A percentile compares a stretch with the other conserved stretches of the same genome.
Conservation (phyloP, 1,140 invertebrate genomes). For the Asbolus verrucosus region DNA sequence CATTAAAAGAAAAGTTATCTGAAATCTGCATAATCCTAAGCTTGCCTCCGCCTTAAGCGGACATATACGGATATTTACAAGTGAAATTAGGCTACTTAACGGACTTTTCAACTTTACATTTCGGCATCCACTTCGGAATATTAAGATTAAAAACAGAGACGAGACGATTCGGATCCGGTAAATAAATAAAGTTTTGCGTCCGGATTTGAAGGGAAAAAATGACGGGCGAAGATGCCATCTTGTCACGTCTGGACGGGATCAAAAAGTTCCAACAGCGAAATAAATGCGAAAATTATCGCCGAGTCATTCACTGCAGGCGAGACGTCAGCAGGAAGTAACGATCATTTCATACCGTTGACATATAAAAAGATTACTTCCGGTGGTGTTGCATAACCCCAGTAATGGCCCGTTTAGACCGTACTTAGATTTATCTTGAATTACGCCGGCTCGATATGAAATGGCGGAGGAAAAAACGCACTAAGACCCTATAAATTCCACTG, state of each 20-base stretch:
- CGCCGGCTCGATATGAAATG: constrained; percentile 3
- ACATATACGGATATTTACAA: constrained; percentile 62
- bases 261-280: constrained; percentile 18
- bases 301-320: constrained; percentile 36
- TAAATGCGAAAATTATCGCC: constrained; percentile 39
- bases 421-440: constrained; percentile 39
- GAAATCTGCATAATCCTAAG: constrained; percentile 62
- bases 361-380: constrained; percentile 39
- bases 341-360: constrained; percentile 39
- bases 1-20: constrained; percentile 64
- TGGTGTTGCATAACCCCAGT: constrained; percentile 36
- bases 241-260: neutral
- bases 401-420: constrained; percentile 36
- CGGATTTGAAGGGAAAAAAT: neutral
- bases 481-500: constrained; percentile 6
- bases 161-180: constrained; percentile 5
- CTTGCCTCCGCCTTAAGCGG: constrained; percentile 48
- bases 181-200: constrained; percentile 12
- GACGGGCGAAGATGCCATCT: neutral
- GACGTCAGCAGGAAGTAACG: constrained; percentile 37
- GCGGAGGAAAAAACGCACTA: neutral
- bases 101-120: constrained; percentile 55
- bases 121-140: constrained; percentile 23
- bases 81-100: constrained; percentile 61
- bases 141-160: constrained; percentile 18